Evolutionary conservation across 2,113 vertebrate species (phyloP), one percentile per base, ranked within the genome.

Genomic region (Cathartes aura): DNA sequence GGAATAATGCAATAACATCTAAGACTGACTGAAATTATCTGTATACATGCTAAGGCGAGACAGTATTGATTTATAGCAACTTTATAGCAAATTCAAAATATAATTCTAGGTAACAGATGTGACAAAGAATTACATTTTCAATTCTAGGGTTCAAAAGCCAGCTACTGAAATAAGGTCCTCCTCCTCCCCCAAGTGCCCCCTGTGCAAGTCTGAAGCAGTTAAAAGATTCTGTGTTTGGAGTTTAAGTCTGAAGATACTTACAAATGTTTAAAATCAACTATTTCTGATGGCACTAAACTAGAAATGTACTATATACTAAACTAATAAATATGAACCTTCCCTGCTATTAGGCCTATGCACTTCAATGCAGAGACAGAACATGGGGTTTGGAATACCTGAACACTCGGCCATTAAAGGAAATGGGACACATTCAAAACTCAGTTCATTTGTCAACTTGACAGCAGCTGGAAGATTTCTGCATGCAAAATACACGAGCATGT

Each of bases 371-470:
- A 85, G 56, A 71, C 17, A 71, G 64, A 96, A 64, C 12, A 63
- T 15, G 52, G 36, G 14, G 16, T 66, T 89, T 91, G 80, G 71
- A 79, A 86, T 63, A 87, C 66, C 68, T 76, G 86, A 95, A 94
- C 34, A 36, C 30, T 96, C 8, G 1, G 67, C 40, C 79, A 72
- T 95, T 89, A 89, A 90, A 92, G 47, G 72, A 89, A 96, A 96
- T 66, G 94, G 97, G 89, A 93, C 91, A 88, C 93, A 96, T 96
- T 97, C 76, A 87, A 67, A 93, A 90, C 63, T 75, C 10, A 6
- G 63, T 93, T 93, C 89, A 95, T 97, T 94, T 93, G 89, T 96
- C 96, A 97, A 42, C 19, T 32, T 96, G 96, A 97, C 96, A 97
- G 83, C 82, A 91, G 82, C 94, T 96, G 89, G 82, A 96, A 96